Evolutionary conservation across 2,113 vertebrate genomes (phyloP), one percentile per base, ranked within the genome.

Genomic region (Cephalophus harveyi): DNA sequence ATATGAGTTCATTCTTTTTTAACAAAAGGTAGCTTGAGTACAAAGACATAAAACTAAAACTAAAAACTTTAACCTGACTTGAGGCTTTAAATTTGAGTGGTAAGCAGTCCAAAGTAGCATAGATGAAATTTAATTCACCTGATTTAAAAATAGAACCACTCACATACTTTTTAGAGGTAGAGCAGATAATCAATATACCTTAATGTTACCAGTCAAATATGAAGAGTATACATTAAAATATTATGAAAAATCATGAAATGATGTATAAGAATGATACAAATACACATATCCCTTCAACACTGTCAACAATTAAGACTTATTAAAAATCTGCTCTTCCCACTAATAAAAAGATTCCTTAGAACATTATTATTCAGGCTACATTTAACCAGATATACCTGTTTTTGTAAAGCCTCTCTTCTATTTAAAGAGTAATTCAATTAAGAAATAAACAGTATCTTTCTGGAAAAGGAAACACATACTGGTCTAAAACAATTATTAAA

Each of bases 401-500:
- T 94, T 93, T 89, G 6, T 57, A 91, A 82, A 89, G 50, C 33
- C 16, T 85, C 52, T 95, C n/a, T 97, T 82, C 13, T 76, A 82
- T n/a, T 91, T 86, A 84, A 86, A 90, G 57, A 83, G 6, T 87
- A 97, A 97, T 64, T 50, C 74, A 96, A 92, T 92, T 86, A 90
- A 91, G 50, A 89, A 94, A 81, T 97, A 97, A 94, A 95, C 5
- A 89, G 2, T 46, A 74, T 91, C 55, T 74, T 54, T 93, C 96
- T 64, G 96, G 64, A 93, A 97, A 95, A 97, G 50, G n/a, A 94
- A 96, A 93, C 78, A 93, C 3, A 92, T 82, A 91, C 16, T 78
- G 28, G 55, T 74, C 8, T 92, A 88, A 97, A 97, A 52, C 5
- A 87, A 84, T 48, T 81, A 67, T 59, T 87, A 71, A 71, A 87